Evolutionary conservation across 1,140 invertebrate genomes (phyloP), one percentile per base, ranked within the genome.

Genomic region (Nylanderia fulva): DNA sequence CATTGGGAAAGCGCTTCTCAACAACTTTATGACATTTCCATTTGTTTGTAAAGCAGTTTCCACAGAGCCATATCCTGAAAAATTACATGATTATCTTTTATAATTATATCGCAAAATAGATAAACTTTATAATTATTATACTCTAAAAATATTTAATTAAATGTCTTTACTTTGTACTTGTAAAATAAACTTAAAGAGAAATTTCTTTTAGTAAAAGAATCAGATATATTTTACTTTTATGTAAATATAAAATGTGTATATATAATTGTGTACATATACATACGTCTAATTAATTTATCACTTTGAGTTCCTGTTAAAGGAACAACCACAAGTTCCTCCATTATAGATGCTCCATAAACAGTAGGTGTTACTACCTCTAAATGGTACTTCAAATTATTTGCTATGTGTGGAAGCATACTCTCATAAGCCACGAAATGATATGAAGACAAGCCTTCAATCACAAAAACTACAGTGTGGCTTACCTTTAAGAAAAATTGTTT

Each of bases 401-500:
- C 95, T 6, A 96, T 94, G 84, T 96, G 95, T 45, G 94, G 88
- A 90, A 98, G 97, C 33, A 95, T 90, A 58, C 96, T 95, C 90
- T 96, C 95, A 91, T 97, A 95, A n/a, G 95, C 94, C 69, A 96
- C 88, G 93, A 96, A 98, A 90, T 98, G 96, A 87, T 96, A 95
- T 2, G 97, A 92, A 27, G 97, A 97, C 0, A 98, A 86, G 52
- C 97, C 97, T 95, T 98, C 97, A 27, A 98, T 86, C 9, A 98
- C 95, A 8, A 98, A 91, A 27, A 98, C 96, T 5, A 97, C 95
- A 21, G 97, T 97, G 90, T 97, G 96, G 21, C 95, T 79, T 27
- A 95, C 76, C 93, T 93, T 61, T 71, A 82, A 11, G 85, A 48
- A 71, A 72, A 85, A 75, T 58, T 3, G 4, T 21, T 27, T 24